Conservation (phyloP, 2,113 vertebrate genomes). For the Pseudopodoces humilis region DNA sequence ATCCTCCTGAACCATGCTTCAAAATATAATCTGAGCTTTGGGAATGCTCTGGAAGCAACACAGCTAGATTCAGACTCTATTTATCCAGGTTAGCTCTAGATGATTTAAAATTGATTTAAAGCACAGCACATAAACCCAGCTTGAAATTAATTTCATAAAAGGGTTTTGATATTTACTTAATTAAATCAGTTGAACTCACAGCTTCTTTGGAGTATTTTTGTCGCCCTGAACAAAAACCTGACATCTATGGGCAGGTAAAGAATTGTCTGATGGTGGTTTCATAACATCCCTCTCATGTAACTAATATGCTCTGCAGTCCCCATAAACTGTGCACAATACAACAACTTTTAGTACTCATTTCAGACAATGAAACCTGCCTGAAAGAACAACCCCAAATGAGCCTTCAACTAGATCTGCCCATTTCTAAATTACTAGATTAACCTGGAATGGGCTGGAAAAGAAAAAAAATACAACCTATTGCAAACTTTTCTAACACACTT, state of each 20-base stretch:
- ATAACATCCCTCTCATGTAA: neutral
- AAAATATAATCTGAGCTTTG: neutral
- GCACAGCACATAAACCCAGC: neutral
- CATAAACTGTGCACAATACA: neutral
- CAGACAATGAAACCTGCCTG: neutral
- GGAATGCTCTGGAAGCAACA: neutral
- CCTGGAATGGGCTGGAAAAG: neutral
- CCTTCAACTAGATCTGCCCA: neutral
- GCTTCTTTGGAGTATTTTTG: neutral
- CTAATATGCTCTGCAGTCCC: neutral
- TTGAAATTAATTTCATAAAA: neutral
- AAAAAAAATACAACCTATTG: neutral
- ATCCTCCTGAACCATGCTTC: neutral
- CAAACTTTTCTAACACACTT: neutral
- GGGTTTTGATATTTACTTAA: neutral
- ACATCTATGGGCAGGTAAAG: neutral
- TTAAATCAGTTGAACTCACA: neutral
- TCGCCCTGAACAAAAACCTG: neutral
- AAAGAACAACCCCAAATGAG: neutral
- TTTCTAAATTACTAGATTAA: neutral
- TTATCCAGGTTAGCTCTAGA: neutral
- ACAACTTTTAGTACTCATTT: neutral
- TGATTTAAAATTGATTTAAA: neutral
- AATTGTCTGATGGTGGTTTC: neutral
- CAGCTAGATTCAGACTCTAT: neutral